Evolutionary conservation across 2,797 vertebrate genomes (phyloP).

Genomic region (Sebastes iracundus): DNA sequence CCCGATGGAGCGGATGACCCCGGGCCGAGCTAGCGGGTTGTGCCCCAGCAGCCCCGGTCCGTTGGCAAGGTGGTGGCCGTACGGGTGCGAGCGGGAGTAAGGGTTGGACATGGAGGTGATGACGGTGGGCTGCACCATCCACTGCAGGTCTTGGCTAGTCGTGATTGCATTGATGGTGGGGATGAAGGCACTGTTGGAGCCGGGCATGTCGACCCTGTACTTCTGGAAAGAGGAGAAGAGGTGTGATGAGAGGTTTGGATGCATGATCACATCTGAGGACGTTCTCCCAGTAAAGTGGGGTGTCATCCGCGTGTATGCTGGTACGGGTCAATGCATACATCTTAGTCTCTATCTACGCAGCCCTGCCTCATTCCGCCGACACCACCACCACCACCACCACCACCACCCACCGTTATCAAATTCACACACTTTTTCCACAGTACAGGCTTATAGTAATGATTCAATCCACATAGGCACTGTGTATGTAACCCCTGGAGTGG

Average conservation of each 20-base stretch:
- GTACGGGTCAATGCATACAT: background rate
- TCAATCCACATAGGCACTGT: conserved; percentile 55
- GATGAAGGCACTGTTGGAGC: conserved; percentile 98
- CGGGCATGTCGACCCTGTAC: conserved; percentile 98
- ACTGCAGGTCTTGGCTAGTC: conserved; percentile 99
- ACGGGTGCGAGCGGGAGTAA: conserved; percentile 93
- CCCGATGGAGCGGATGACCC: conserved; percentile 97
- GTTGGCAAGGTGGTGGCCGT: conserved; percentile 89
- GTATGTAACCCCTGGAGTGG: conserved; percentile 62
- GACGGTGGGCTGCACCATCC: conserved; percentile 99
- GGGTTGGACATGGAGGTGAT: conserved; percentile 99
- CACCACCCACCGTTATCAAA: conserved; percentile 44
- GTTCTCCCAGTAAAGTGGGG: background rate
- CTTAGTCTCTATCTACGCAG: background rate
- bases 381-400: conserved; percentile 22
- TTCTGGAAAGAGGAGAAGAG: conserved; percentile 82
- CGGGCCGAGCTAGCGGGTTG: conserved; percentile 91
- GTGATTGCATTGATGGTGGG: conserved; percentile 99
- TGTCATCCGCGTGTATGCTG: background rate
- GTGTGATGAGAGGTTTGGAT: background rate
- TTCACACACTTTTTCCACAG: conserved; percentile 58
- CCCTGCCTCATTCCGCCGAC: background rate
- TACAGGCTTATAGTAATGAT: conserved; percentile 64
- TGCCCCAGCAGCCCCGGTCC: conserved; percentile 89
- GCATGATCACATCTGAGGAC: background rate